phyloP scores from a whole-genome alignment of 2,797 vertebrate genomes.

The Saxicola maurus region DNA sequence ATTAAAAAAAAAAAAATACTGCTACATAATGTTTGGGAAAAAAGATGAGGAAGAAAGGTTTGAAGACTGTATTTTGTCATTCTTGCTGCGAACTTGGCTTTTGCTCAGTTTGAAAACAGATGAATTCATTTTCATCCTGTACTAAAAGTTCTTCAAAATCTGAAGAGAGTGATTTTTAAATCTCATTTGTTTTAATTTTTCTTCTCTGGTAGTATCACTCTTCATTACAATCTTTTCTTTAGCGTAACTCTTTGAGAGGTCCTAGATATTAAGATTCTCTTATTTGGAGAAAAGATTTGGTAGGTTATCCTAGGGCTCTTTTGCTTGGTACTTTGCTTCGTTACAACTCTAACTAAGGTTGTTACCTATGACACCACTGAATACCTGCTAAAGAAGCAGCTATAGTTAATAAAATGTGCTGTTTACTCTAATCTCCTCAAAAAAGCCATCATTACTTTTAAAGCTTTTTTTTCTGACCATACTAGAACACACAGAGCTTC shows the following conservation, averaged over 20 bases:
- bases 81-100: constrained; percentile 14
- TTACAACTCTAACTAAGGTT: neutral
- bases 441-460: neutral
- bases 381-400: neutral
- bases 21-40: constrained; percentile 15
- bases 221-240: neutral
- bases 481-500: neutral
- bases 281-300: neutral
- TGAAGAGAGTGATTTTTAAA: neutral
- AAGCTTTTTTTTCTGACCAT: neutral
- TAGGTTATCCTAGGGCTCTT: neutral
- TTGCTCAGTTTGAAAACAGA: constrained; percentile 48
- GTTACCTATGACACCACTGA: neutral
- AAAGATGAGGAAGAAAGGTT: constrained; percentile 67
- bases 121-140: constrained; percentile 11
- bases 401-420: neutral
- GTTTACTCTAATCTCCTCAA: neutral
- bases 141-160: neutral
- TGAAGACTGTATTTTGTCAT: constrained; percentile 22
- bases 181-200: neutral
- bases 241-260: neutral
- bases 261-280: neutral
- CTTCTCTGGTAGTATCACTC: neutral
- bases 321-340: accelerated
- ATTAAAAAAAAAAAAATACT: neutral